Evolutionary conservation across 2,888 invertebrate species (phyloP).

Genomic region (Ophion ventricosus): DNA sequence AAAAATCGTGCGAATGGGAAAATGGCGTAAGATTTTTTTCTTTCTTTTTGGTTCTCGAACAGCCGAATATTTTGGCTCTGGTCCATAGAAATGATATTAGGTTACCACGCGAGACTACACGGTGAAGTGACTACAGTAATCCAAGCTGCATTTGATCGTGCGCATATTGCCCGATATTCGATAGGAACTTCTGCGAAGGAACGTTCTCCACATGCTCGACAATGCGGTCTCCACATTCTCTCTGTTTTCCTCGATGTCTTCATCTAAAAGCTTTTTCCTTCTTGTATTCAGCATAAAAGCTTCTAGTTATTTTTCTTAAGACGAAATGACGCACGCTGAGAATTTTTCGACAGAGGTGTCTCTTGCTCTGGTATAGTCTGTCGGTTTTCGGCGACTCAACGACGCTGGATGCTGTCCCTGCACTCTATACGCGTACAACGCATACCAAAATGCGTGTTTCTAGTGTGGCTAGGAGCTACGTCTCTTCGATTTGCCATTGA

Average conservation of each 20-base stretch:
- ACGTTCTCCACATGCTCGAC: not conserved
- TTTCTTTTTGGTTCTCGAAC: not conserved
- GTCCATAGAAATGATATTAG: constrained; percentile 33
- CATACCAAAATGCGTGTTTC: too few species aligned
- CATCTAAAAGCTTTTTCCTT: not conserved
- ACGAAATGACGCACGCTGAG: not conserved
- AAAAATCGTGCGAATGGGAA: not conserved
- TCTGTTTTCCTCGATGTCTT: not conserved
- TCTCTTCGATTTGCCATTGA: too few species aligned
- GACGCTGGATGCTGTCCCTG: not conserved
- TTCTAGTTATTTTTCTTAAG: not conserved
- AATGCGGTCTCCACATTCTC: not conserved
- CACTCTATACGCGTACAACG: too few species aligned
- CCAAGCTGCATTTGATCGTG: not conserved
- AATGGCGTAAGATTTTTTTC: not conserved
- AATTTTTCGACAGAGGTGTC: not conserved
- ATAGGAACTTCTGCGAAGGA: not conserved
- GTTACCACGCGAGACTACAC: not conserved
- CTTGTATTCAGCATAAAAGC: not conserved
- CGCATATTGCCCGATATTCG: not conserved
- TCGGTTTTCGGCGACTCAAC: not conserved
- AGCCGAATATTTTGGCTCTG: constrained; percentile 36
- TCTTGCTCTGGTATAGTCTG: not conserved
- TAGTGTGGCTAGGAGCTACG: too few species aligned
- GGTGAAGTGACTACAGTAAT: not conserved